phyloP scores from a whole-genome alignment of 2,797 vertebrate genomes.

The Triplophysa bombifrons region DNA sequence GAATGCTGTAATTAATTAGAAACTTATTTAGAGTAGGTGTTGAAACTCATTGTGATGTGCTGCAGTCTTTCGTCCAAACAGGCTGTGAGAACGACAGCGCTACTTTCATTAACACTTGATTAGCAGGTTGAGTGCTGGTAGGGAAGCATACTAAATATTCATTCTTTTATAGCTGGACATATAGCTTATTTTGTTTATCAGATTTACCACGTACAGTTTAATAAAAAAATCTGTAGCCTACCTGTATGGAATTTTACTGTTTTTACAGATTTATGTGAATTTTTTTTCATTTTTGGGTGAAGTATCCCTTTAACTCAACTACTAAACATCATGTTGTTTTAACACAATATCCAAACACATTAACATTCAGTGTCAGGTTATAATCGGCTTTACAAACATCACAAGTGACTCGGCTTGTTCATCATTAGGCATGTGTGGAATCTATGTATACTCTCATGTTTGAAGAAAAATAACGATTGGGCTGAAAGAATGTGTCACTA shows the following conservation, averaged over 20 bases:
- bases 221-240: no score
- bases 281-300: not conserved
- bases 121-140: constrained; percentile 15
- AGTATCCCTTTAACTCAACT: no score
- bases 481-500: not conserved
- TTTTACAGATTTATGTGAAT: no score
- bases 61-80: not conserved
- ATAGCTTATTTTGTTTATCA: no score
- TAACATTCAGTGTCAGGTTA: not conserved
- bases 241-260: no score
- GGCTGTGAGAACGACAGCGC: constrained; percentile 12
- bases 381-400: not conserved
- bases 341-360: constrained; percentile 1
- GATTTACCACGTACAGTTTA: no score
- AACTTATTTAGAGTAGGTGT: constrained; percentile 7
- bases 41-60: constrained; percentile 11
- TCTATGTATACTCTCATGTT: not conserved
- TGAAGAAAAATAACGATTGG: not conserved
- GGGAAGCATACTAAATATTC: constrained; percentile 10
- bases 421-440: not conserved
- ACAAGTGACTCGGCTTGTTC: not conserved
- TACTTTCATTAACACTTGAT: constrained; percentile 41
- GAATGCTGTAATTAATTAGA: constrained; percentile 5
- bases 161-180: constrained; percentile 3
- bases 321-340: not conserved